A percentile compares a stretch with the other conserved stretches of the same genome.
Evolutionary conservation across 23 tunicate species (phyloP).

Genomic region (Botrylloides violaceus): DNA sequence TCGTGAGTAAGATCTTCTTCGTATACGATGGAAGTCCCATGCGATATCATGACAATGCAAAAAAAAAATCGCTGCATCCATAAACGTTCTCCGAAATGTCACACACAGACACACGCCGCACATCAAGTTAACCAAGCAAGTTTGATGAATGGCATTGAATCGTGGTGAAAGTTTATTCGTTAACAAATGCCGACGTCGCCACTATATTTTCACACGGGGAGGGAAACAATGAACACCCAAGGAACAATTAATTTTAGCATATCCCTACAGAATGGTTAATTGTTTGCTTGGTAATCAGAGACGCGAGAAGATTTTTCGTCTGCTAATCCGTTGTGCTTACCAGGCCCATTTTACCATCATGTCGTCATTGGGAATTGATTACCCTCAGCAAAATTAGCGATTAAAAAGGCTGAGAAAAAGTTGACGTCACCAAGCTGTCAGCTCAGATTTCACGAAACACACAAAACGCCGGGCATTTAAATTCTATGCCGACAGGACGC

Average conservation of each 20-base stretch:
- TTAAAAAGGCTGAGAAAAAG: background rate
- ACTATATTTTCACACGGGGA: background rate
- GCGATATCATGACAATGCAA: too few relatives aligned
- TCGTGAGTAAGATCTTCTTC: too few relatives aligned
- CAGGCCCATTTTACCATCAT: background rate
- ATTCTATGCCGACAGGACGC: background rate
- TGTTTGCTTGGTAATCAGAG: conserved; percentile 1
- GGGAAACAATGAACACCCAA: background rate
- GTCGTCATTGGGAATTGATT: background rate
- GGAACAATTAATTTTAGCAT: background rate
- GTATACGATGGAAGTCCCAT: too few relatives aligned
- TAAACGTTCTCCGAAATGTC: too few relatives aligned
- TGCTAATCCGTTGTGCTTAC: background rate
- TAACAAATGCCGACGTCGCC: background rate
- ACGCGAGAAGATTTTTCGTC: background rate
- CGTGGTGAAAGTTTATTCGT: too few relatives aligned
- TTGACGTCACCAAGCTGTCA: background rate
- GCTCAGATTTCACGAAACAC: background rate
- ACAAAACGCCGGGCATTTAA: background rate
- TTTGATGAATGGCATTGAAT: too few relatives aligned
- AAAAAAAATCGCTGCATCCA: too few relatives aligned
- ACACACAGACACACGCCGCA: too few relatives aligned
- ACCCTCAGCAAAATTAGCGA: background rate
- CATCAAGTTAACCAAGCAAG: too few relatives aligned
- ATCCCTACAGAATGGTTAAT: background rate